A percentile compares a stretch with the other conserved stretches of the same genome.
Evolutionary conservation across 2,888 invertebrate genomes (phyloP).

Genomic region (Sinhomidia bicolor): DNA sequence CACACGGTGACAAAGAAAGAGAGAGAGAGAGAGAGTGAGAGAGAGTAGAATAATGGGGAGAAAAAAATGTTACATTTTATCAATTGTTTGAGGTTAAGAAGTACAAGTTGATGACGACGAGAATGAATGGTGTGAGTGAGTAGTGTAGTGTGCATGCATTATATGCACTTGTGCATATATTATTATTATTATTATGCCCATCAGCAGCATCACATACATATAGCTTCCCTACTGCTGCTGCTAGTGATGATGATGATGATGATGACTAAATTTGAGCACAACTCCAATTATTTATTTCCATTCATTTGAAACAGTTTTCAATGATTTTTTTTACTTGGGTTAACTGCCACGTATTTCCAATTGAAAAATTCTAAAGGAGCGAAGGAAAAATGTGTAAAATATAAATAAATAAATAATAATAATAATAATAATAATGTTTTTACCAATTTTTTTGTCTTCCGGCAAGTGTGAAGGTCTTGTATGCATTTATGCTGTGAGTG

Average conservation of each 20-base stretch:
- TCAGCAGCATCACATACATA: not conserved
- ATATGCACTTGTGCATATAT: constrained; percentile 6
- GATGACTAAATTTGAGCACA: constrained; percentile 28
- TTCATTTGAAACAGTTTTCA: constrained; percentile 43
- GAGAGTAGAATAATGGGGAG: not conserved
- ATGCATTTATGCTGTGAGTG: too few relatives aligned
- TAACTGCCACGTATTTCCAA: constrained; percentile 13
- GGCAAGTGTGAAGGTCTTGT: constrained; percentile 11
- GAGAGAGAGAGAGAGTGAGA: not conserved
- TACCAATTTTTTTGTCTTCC: not conserved
- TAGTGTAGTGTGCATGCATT: not conserved
- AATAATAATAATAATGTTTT: not conserved
- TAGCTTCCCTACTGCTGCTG: not conserved
- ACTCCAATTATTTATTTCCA: constrained; percentile 47
- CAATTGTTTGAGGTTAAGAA: constrained; percentile 50
- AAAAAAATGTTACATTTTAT: constrained; percentile 23
- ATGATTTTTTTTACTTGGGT: constrained; percentile 56
- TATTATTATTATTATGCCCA: not conserved
- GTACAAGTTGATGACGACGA: constrained; percentile 34
- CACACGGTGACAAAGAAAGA: not conserved
- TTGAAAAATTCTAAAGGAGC: not conserved
- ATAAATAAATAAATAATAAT: not conserved
- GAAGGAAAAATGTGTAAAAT: not conserved
- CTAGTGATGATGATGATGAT: not conserved
- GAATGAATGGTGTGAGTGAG: not conserved